A percentile compares a stretch with the other conserved stretches of the same genome.
Evolutionary conservation across 2,888 invertebrate genomes (phyloP).

Genomic region (Allophyes oxyacanthae): DNA sequence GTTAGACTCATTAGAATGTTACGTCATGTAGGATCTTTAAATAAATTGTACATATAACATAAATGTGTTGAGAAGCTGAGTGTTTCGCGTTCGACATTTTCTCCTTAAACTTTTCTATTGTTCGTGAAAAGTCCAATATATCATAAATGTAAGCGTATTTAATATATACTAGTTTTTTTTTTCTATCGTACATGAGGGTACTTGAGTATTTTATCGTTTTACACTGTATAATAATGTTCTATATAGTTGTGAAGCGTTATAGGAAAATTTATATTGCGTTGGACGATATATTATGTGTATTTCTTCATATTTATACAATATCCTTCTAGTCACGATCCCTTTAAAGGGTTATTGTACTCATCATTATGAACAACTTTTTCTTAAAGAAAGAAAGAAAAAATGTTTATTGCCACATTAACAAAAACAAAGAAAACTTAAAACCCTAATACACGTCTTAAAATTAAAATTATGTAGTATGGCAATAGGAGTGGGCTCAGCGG

Average conservation of each 20-base stretch:
- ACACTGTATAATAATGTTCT: slow-evolving; percentile 50
- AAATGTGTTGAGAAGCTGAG: slow-evolving; percentile 37
- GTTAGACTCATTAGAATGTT: slow-evolving; percentile 57
- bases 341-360: too few relatives aligned
- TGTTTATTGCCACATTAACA: too few relatives aligned
- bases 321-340: too few relatives aligned
- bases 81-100: slow-evolving; percentile 54
- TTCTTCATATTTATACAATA: slow-evolving; percentile 24
- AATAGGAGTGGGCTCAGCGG: too few relatives aligned
- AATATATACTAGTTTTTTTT: slow-evolving; percentile 47
- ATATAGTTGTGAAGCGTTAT: slow-evolving; percentile 55
- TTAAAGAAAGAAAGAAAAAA: too few relatives aligned
- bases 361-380: too few relatives aligned
- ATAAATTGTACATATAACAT: slow-evolving; percentile 59
- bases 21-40: slow-evolving; percentile 49
- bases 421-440: too few relatives aligned
- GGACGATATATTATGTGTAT: slow-evolving; percentile 34
- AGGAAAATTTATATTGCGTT: slow-evolving; percentile 39
- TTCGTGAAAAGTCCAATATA: slow-evolving; percentile 53
- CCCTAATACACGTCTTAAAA: too few relatives aligned
- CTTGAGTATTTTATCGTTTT: slow-evolving; percentile 49
- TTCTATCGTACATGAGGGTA: slow-evolving; percentile 42
- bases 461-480: too few relatives aligned
- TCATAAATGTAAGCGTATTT: slow-evolving; percentile 54
- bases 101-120: slow-evolving; percentile 57